Evolutionary conservation across 1,140 invertebrate species (phyloP), one percentile per base, ranked within the genome.

Genomic region (Drosophila mojavensis): DNA sequence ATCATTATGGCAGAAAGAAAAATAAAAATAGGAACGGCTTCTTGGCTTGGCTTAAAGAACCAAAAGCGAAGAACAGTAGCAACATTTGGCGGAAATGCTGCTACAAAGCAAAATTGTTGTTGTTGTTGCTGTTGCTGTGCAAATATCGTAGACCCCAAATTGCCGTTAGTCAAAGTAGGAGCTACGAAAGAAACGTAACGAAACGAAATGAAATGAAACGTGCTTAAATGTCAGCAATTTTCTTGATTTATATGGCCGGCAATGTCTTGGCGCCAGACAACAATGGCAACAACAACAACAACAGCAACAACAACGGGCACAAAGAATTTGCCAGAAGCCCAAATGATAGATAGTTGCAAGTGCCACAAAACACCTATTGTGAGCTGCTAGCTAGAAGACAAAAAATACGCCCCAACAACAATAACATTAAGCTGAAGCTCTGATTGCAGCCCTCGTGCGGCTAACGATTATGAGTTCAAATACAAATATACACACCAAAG

Each of bases 201-300:
- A 78, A 76, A 61, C 39, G 68, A 55, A 75, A 78, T 61, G 68
- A 75, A 86, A 83, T 71, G 85, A 83, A 88, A 88, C 83, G 84
- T 88, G 83, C 83, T 83, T 88, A 89, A 88, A 88, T 88, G 83
- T 88, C 83, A 88, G 83, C 84, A 88, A 88, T 88, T 88, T 88
- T 88, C 83, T 88, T 88, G 83, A 88, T 88, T 88, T 88, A 88
- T 88, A 89, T 81, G 83, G 83, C 80, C 83, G 64, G 70, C 82
- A 68, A 66, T 84, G 82, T 70, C 82, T 85, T 88, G 75, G 56
- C 56, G 71, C 33, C 54, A 71, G 63, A 86, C 83, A 82, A 86
- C 81, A 81, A 85, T 75, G 67, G 66, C 76, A 81, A 61, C 77
- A 71, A 36, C 78, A 69, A 86, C 82, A 82, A 86, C 81, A 81